Conservation (phyloP, 2,113 vertebrate species). For the Glareola pratincola region DNA sequence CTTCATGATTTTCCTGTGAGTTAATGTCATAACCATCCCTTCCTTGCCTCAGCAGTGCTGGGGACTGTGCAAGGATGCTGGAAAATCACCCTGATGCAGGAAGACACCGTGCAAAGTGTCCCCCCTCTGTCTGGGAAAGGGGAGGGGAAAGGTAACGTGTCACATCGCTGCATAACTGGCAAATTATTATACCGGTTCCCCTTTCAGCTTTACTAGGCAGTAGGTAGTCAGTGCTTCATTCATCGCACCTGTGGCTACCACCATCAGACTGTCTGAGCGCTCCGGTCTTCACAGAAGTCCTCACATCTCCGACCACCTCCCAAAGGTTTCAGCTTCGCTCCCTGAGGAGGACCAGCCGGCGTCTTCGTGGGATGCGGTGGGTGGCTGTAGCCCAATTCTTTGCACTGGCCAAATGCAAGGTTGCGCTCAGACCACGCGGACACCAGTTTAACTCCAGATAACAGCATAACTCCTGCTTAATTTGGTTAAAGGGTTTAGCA, state of each 20-base stretch:
- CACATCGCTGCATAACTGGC: neutral
- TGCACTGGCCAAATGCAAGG: neutral
- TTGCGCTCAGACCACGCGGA: neutral
- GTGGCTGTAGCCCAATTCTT: neutral
- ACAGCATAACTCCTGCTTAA: neutral
- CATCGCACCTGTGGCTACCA: neutral
- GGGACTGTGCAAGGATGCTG: neutral
- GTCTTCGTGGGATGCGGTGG: neutral
- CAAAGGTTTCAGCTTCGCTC: neutral
- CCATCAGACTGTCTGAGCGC: neutral
- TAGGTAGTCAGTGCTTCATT: neutral
- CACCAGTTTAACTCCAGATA: neutral
- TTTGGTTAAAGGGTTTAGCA: neutral
- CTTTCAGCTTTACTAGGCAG: neutral
- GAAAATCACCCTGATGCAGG: neutral
- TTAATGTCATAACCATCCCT: neutral
- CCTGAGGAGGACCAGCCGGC: neutral
- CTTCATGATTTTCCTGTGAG: neutral
- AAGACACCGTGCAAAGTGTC: neutral
- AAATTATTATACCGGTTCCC: neutral
- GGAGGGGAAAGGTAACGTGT: accelerated
- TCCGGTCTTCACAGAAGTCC: neutral
- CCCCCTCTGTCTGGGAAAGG: neutral
- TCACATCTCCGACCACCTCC: neutral
- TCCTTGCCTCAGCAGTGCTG: neutral